Conservation (phyloP, 2,888 invertebrate genomes). For the Drosophila tanythrix region DNA sequence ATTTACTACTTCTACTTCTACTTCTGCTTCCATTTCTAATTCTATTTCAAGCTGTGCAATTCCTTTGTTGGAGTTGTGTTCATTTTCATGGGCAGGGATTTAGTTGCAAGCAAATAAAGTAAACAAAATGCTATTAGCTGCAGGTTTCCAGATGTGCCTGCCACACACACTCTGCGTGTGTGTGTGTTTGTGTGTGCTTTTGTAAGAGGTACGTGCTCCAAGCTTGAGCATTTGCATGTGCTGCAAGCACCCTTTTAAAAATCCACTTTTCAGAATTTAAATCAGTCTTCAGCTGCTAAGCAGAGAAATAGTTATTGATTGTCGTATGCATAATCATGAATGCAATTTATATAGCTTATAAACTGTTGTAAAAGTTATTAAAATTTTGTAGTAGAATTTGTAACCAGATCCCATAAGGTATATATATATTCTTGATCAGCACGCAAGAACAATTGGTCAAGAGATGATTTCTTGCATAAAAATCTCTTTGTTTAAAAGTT, state of each 20-base stretch:
- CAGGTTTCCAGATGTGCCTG: conserved; percentile 34
- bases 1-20: not conserved
- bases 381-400: not conserved
- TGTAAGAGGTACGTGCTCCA: not conserved
- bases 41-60: conserved; percentile 16
- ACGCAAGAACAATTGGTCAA: not conserved
- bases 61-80: conserved; percentile 18
- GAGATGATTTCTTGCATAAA: not conserved
- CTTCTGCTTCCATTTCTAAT: not conserved
- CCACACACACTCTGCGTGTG: not conserved
- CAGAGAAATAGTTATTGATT: not conserved
- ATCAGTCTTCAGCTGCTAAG: not conserved
- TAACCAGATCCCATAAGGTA: not conserved
- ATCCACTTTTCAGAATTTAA: not conserved
- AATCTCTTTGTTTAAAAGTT: not conserved
- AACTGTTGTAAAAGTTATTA: not conserved
- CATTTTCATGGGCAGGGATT: conserved; percentile 40
- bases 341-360: not conserved
- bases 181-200: not conserved
- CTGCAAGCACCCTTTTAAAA: not conserved
- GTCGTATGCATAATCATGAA: not conserved
- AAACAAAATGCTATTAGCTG: conserved; percentile 45
- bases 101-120: conserved; percentile 42
- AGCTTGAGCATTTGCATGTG: not conserved
- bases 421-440: not conserved